These are phyloP conservation scores for Sylvicapra grimmia DNA, from an alignment of 2,113 vertebrate species.

Conservation along the genomic window DNA sequence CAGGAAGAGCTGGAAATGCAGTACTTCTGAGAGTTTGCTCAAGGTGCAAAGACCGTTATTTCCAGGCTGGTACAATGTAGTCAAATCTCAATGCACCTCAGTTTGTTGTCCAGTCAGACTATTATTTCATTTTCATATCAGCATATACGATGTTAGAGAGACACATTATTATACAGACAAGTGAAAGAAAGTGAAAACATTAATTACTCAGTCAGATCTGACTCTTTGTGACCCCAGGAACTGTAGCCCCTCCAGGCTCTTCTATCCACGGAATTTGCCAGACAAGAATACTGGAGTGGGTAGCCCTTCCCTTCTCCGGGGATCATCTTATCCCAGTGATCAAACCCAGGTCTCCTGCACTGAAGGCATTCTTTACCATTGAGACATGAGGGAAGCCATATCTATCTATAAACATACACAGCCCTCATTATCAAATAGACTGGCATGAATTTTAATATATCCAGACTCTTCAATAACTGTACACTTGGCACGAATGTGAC, in stretches of 20 bases:
- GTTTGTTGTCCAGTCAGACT: background rate
- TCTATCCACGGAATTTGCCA: background rate
- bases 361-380: background rate
- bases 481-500: background rate
- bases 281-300: background rate
- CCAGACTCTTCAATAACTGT: background rate
- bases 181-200: background rate
- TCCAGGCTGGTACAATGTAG: background rate
- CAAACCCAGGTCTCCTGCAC: background rate
- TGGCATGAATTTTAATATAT: background rate
- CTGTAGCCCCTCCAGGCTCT: background rate
- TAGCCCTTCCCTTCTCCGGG: background rate
- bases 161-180: background rate
- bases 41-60: background rate
- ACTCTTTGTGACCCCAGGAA: background rate
- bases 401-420: background rate
- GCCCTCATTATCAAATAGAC: background rate
- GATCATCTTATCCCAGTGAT: background rate
- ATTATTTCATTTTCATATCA: background rate
- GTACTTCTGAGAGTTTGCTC: background rate
- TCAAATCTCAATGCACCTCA: background rate
- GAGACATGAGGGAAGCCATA: background rate
- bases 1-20: background rate
- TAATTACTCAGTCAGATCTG: background rate
- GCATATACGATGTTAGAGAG: background rate